Evolutionary conservation across 37 sponge, comb jelly and placozoan species (phyloP).

Genomic region (Aplysina aerophoba): DNA sequence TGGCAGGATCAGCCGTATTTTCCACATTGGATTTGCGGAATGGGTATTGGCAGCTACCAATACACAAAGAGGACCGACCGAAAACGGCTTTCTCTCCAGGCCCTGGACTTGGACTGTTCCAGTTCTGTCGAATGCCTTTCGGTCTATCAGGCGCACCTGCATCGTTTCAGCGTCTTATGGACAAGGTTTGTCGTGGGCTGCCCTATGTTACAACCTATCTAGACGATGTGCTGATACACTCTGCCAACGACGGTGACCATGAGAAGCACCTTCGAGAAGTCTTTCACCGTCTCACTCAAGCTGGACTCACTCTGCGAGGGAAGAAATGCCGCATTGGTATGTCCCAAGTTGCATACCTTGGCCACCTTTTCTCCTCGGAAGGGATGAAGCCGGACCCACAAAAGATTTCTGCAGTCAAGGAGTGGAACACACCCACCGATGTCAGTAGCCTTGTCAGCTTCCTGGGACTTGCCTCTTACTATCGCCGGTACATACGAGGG

Average conservation of each 20-base stretch:
- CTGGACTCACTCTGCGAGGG: neutral
- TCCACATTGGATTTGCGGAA: slow-evolving; percentile 6
- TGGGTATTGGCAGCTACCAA: slow-evolving; percentile 29
- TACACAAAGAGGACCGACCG: neutral
- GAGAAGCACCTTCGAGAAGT: neutral
- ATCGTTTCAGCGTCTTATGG: slow-evolving; percentile 29
- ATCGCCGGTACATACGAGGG: no score
- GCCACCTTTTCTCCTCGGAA: neutral
- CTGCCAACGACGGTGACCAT: neutral
- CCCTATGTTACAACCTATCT: neutral
- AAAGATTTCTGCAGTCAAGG: neutral
- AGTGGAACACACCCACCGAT: no score
- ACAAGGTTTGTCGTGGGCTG: slow-evolving; percentile 16
- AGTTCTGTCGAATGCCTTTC: slow-evolving; percentile 20
- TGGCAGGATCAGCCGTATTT: slow-evolving; percentile 51
- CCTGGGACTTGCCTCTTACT: no score
- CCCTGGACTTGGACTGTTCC: slow-evolving; percentile 15
- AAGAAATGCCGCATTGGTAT: neutral
- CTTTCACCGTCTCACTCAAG: neutral
- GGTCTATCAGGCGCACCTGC: slow-evolving; percentile 22
- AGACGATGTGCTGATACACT: neutral
- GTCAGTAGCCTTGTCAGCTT: no score
- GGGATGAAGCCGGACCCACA: slow-evolving; percentile 9
- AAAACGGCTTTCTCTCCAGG: slow-evolving; percentile 24
- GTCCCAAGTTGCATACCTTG: slow-evolving; percentile 5